A percentile compares a stretch with the other conserved stretches of the same genome.
phyloP scores from a whole-genome alignment of 2,113 vertebrate species.

The Aptenodytes patagonicus region DNA sequence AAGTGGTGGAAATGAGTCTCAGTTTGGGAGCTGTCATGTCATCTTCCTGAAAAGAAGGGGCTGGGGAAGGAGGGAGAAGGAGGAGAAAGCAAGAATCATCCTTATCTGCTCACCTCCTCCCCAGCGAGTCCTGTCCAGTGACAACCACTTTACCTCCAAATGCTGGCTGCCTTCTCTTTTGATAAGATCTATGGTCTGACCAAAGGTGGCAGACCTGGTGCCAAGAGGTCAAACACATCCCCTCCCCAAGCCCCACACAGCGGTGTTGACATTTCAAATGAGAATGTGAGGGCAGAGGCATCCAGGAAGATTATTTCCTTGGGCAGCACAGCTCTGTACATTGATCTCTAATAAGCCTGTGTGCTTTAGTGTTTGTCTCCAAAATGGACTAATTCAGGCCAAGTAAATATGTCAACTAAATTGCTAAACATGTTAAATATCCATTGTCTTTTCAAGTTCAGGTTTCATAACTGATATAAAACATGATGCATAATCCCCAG shows the following conservation, averaged over 20 bases:
- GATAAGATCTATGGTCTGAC: background rate
- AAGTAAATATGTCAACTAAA: constrained; percentile 54
- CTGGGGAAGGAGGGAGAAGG: background rate
- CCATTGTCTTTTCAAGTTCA: constrained; percentile 51
- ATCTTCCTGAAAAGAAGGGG: background rate
- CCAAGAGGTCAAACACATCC: background rate
- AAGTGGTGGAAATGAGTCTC: background rate
- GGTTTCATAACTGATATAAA: constrained; percentile 47
- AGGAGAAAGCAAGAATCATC: background rate
- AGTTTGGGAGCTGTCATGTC: background rate
- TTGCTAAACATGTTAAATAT: constrained; percentile 17
- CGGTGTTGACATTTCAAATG: background rate
- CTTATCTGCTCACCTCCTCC: background rate
- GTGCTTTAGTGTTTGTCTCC: constrained; percentile 8
- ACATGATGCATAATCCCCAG: background rate
- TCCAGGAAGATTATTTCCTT: background rate
- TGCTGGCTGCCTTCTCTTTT: background rate
- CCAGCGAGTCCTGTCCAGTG: background rate
- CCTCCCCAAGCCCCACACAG: background rate
- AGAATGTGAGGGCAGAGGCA: background rate
- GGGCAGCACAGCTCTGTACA: background rate
- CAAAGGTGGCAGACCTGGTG: background rate
- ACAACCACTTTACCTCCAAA: background rate
- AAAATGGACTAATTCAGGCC: constrained; percentile 11
- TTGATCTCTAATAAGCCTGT: constrained; percentile 2